Conservation (phyloP, 2,797 vertebrate species). For the Scomberomorus guttatus region DNA sequence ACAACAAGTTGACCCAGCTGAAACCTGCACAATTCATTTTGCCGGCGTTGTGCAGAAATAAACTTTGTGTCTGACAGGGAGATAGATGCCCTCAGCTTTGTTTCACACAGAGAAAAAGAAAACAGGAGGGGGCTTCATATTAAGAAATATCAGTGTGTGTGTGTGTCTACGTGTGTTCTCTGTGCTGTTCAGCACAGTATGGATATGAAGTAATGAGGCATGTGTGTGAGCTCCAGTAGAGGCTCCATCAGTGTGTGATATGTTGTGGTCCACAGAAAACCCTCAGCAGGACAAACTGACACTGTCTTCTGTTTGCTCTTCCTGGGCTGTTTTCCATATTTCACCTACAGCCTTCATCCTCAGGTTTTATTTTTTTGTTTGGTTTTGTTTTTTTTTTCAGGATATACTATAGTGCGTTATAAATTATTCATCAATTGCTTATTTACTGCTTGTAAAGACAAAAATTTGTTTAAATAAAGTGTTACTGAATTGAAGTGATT, state of each 20-base stretch:
- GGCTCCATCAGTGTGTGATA: slow-evolving; percentile 23
- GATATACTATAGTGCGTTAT: too few relatives aligned
- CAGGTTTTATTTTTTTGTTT: too few relatives aligned
- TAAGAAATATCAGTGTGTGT: slow-evolving; percentile 9
- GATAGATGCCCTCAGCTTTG: slow-evolving; percentile 61
- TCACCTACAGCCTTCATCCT: neutral
- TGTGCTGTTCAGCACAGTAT: slow-evolving; percentile 16
- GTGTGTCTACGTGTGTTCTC: neutral
- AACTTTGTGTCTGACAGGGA: slow-evolving; percentile 65
- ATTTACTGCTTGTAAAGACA: too few relatives aligned
- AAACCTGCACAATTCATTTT: slow-evolving; percentile 55
- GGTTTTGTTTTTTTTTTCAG: neutral
- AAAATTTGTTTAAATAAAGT: too few relatives aligned
- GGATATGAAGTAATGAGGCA: slow-evolving; percentile 46
- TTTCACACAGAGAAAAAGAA: slow-evolving; percentile 48
- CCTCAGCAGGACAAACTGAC: slow-evolving; percentile 33
- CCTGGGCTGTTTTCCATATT: neutral
- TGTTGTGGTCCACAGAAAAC: slow-evolving; percentile 23
- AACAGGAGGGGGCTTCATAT: slow-evolving; percentile 19
- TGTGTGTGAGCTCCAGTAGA: slow-evolving; percentile 20
- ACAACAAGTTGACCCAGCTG: slow-evolving; percentile 58
- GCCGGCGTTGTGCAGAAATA: slow-evolving; percentile 55
- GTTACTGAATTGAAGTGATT: too few relatives aligned
- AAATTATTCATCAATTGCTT: too few relatives aligned
- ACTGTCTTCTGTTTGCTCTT: neutral